A percentile compares a stretch with the other conserved stretches of the same genome.
These are phyloP conservation scores for Limnephilus marmoratus DNA, from an alignment of 2,888 invertebrate genomes.

Conservation along the genomic window DNA sequence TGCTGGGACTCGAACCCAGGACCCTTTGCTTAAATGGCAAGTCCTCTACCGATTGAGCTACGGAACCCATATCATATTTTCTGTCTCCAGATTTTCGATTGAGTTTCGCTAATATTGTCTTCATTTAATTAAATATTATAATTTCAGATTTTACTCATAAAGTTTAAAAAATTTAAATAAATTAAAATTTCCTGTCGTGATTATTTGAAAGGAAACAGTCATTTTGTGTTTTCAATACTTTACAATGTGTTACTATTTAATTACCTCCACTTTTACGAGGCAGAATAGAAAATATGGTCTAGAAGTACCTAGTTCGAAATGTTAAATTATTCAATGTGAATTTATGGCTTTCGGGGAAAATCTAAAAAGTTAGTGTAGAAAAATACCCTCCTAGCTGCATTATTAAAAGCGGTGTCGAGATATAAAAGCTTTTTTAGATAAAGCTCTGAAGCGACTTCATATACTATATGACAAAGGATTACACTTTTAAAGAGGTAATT, in stretches of 20 bases:
- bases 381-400: slow-evolving; percentile 12
- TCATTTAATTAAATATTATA: no score
- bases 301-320: background rate
- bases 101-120: no score
- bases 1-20: no score
- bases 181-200: background rate
- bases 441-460: background rate
- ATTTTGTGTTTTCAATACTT: background rate
- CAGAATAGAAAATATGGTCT: background rate
- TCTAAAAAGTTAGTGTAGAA: background rate
- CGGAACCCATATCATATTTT: no score
- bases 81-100: no score
- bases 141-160: no score
- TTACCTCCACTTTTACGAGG: background rate
- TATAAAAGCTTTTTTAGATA: background rate
- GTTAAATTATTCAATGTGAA: slow-evolving; percentile 9
- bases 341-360: slow-evolving; percentile 17
- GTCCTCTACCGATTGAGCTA: no score
- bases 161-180: no score
- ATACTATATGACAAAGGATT: background rate
- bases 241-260: slow-evolving; percentile 10
- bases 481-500: background rate
- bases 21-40: no score
- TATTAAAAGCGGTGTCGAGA: slow-evolving; percentile 20
- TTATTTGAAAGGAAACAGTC: background rate